Evolutionary conservation across 2,797 vertebrate genomes (phyloP).

Genomic region (Pseudocheirus occidentalis): DNA sequence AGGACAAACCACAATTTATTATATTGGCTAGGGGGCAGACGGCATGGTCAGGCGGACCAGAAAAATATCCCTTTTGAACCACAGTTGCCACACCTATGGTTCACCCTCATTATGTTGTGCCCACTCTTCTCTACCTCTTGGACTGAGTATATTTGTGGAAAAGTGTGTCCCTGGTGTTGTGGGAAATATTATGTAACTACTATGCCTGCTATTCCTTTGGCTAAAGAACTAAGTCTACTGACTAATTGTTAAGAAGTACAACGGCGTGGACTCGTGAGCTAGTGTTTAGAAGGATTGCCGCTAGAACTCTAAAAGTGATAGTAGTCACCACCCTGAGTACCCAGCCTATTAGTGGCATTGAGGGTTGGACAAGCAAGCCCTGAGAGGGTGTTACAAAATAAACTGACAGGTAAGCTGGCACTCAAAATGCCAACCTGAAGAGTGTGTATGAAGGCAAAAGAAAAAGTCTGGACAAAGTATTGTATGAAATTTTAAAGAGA

Average conservation of each 20-base stretch:
- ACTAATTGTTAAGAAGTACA: not conserved
- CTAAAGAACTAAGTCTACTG: not conserved
- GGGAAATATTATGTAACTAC: not conserved
- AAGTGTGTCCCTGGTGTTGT: not conserved
- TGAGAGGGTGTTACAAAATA: not conserved
- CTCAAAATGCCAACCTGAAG: not conserved
- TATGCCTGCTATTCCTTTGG: not conserved
- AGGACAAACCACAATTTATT: not conserved
- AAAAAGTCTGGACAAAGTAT: not conserved
- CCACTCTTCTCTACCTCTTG: not conserved
- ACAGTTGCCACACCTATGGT: not conserved
- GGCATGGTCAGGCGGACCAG: not conserved
- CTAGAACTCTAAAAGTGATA: not conserved
- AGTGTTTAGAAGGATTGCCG: not conserved
- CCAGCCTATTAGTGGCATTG: not conserved
- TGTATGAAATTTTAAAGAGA: not conserved
- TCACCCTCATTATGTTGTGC: not conserved
- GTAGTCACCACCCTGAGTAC: not conserved
- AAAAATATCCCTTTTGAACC: not conserved
- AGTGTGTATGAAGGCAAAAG: not conserved
- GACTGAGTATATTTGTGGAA: not conserved
- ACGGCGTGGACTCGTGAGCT: not conserved
- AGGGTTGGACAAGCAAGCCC: not conserved
- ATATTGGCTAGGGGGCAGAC: not conserved
- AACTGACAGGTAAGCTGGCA: not conserved